Percentiles rank a stretch among this genome's conserved stretches.
Evolutionary conservation across 2,113 vertebrate species (phyloP).

Genomic region (Spilogale gracilis): DNA sequence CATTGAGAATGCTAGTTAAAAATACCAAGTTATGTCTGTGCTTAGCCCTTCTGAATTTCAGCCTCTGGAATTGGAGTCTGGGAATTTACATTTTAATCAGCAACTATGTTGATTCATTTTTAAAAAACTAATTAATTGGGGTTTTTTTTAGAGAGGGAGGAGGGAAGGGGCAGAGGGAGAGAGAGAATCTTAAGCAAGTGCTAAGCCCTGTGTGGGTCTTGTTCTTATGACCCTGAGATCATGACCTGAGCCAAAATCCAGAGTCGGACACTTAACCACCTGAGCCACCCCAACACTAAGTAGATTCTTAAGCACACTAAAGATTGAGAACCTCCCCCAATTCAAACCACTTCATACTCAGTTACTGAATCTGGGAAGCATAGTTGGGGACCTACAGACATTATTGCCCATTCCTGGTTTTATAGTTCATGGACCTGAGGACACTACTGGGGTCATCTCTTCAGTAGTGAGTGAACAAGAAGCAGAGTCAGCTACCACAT

Average conservation of each 20-base stretch:
- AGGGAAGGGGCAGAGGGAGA: neutral
- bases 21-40: too few relatives aligned
- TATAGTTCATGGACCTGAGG: neutral
- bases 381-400: neutral
- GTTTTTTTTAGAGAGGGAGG: neutral
- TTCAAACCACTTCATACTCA: neutral
- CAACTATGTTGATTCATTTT: neutral
- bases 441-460: accelerated
- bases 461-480: neutral
- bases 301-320: neutral
- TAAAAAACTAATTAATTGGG: neutral
- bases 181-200: neutral
- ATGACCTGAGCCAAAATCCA: neutral
- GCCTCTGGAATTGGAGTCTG: neutral
- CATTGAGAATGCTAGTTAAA: neutral
- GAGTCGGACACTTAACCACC: neutral
- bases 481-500: neutral
- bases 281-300: neutral
- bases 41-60: neutral
- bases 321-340: neutral
- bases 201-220: neutral
- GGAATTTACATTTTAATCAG: neutral
- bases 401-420: accelerated
- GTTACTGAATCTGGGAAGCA: neutral
- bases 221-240: neutral